Conservation (phyloP, 2,113 vertebrate genomes). For the Potamarius usumacintae region DNA sequence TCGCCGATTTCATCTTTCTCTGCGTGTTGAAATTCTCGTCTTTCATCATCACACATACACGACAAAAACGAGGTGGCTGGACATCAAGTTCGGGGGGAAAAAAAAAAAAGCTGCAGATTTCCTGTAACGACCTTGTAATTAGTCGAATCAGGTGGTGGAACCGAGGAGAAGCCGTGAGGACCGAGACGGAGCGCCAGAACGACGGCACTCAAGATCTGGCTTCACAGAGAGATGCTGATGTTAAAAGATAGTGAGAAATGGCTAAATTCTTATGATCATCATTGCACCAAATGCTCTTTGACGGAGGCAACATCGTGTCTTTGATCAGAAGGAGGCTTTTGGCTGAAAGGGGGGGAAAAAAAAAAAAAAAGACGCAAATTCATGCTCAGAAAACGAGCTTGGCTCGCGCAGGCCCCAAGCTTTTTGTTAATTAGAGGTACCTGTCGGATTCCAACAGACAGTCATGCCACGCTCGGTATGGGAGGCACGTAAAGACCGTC, state of each 20-base stretch:
- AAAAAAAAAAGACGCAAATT: background rate
- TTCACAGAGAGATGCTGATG: background rate
- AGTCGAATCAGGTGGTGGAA: background rate
- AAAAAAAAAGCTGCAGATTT: background rate
- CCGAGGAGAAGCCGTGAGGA: background rate
- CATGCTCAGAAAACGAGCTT: background rate
- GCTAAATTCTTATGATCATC: background rate
- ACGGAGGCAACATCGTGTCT: background rate
- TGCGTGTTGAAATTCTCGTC: background rate
- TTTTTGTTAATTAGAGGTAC: conserved; percentile 37
- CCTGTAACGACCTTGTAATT: conserved; percentile 6
- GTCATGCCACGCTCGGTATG: conserved; percentile 36
- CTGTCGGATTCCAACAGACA: conserved; percentile 39
- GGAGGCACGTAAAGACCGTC: conserved; percentile 37
- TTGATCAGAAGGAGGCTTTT: conserved; percentile 4
- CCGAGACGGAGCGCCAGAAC: background rate
- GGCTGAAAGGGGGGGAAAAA: background rate
- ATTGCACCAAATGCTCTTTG: background rate
- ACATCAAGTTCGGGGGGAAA: too few relatives aligned
- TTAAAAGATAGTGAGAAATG: background rate
- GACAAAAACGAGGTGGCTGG: background rate
- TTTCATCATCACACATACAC: background rate
- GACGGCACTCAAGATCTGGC: background rate
- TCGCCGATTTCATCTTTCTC: background rate
- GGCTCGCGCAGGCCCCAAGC: conserved; percentile 29